A percentile compares a stretch with the other conserved stretches of the same genome.
These are phyloP conservation scores for Temnopleurus reevesii DNA, from an alignment of 53 echinoderm and acorn worm genomes.

Conservation along the genomic window DNA sequence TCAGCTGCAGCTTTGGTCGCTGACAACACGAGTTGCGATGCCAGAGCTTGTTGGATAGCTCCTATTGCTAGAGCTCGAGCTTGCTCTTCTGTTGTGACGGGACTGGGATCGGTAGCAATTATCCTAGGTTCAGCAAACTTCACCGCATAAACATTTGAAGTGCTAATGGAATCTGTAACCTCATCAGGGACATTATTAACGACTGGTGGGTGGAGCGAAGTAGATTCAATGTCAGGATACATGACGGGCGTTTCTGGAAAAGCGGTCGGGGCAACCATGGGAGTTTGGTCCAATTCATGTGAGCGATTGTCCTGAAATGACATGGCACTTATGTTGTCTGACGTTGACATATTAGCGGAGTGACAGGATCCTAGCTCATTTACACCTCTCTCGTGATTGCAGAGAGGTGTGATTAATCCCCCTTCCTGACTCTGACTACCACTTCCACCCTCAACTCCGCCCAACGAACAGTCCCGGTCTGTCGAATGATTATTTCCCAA, in stretches of 20 bases:
- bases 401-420: conserved; percentile 38
- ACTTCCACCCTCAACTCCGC: conserved; percentile 35
- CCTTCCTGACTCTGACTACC: conserved; percentile 42
- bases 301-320: background rate
- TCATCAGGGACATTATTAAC: background rate
- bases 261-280: background rate
- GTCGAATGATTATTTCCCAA: background rate
- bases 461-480: background rate
- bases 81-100: background rate
- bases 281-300: background rate
- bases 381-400: conserved; percentile 19
- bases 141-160: background rate
- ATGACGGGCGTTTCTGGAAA: background rate
- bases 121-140: background rate
- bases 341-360: conserved; percentile 17
- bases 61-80: conserved; percentile 20
- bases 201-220: background rate
- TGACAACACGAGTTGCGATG: conserved; percentile 44
- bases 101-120: background rate
- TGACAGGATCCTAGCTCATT: conserved; percentile 53
- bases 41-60: conserved; percentile 43
- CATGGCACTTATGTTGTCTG: conserved; percentile 49
- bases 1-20: conserved; percentile 14
- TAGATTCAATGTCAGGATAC: background rate
- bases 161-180: background rate